Evolutionary conservation across 2,888 invertebrate genomes (phyloP).

Genomic region (Zaprionus bogoriensis): DNA sequence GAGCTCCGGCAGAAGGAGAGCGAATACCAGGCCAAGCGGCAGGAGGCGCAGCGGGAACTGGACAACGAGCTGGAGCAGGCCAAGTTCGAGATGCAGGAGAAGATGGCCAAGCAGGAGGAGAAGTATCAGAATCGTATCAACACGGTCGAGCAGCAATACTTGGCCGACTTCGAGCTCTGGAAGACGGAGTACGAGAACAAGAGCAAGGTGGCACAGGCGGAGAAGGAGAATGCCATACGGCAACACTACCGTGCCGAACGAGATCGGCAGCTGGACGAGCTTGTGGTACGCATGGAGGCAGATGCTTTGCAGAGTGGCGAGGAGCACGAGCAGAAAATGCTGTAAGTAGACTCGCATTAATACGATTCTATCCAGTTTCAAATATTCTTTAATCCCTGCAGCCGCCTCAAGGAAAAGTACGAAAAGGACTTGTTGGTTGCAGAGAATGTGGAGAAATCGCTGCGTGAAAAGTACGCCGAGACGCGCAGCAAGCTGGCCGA

Average conservation of each 20-base stretch:
- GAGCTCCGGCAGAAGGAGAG: conserved; percentile 84
- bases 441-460: conserved; percentile 87
- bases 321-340: conserved; percentile 81
- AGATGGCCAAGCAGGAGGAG: conserved; percentile 83
- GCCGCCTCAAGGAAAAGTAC: conserved; percentile 90
- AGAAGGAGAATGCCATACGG: conserved; percentile 87
- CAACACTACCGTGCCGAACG: conserved; percentile 89
- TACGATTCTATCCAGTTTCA: too few species aligned
- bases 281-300: conserved; percentile 82
- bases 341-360: conserved; percentile 52
- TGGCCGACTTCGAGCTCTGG: conserved; percentile 86
- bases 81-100: conserved; percentile 84
- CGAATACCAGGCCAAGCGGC: conserved; percentile 80
- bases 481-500: conserved; percentile 87
- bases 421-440: conserved; percentile 88
- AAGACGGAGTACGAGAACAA: conserved; percentile 85
- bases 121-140: conserved; percentile 85
- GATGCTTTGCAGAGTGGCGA: conserved; percentile 80
- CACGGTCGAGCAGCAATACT: conserved; percentile 85
- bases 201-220: conserved; percentile 84
- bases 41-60: conserved; percentile 82
- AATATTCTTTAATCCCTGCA: conserved; percentile 73
- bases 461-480: conserved; percentile 87
- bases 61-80: conserved; percentile 83
- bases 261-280: conserved; percentile 89